These are phyloP conservation scores for Paramuricea clavata DNA, from an alignment of 92 coral and sea anemone genomes.

Conservation along the genomic window DNA sequence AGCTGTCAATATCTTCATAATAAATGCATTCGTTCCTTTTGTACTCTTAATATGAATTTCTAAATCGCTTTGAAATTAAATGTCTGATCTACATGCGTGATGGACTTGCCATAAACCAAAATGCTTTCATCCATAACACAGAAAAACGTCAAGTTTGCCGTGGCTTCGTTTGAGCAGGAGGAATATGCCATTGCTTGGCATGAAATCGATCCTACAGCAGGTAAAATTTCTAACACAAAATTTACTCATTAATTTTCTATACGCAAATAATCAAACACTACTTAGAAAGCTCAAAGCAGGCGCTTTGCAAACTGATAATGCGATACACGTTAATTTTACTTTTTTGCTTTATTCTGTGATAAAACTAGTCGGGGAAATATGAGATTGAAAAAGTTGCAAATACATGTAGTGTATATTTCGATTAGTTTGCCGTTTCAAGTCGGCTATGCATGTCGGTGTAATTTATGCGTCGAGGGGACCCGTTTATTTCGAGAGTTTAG, in stretches of 20 bases:
- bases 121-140: background rate
- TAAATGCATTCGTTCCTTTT: conserved; percentile 15
- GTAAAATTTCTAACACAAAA: background rate
- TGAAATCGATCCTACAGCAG: conserved; percentile 22
- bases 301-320: background rate
- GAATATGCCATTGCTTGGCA: conserved; percentile 36
- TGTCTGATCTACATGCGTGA: background rate
- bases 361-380: background rate
- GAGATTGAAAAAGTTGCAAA: too few relatives aligned
- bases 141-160: conserved; percentile 16
- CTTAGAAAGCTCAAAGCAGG: background rate
- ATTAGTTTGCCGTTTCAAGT: too few relatives aligned
- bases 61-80: background rate
- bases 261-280: background rate
- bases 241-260: background rate
- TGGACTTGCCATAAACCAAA: background rate
- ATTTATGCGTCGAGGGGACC: too few relatives aligned
- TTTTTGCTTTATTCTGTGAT: background rate
- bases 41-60: background rate
- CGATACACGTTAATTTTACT: background rate
- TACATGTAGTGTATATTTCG: too few relatives aligned
- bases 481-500: too few relatives aligned
- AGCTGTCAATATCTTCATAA: conserved; percentile 8
- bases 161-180: conserved; percentile 2
- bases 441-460: too few relatives aligned